Evolutionary conservation across 2,888 invertebrate genomes (phyloP).

Genomic region (Acholoe squamosa): DNA sequence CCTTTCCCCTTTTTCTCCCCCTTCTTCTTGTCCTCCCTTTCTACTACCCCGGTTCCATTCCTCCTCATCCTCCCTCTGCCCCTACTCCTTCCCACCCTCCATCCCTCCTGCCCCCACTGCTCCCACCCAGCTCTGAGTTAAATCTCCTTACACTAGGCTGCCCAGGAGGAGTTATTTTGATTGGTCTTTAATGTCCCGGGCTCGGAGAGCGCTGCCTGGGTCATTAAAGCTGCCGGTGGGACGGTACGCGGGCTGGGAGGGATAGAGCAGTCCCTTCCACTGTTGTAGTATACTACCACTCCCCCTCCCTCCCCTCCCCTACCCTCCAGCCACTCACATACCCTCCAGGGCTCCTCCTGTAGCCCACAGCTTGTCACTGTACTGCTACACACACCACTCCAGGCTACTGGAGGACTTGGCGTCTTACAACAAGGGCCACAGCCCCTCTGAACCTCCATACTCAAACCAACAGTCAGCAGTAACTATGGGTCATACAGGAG

Average conservation of each 20-base stretch:
- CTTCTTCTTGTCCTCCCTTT: background rate
- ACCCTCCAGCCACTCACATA: too few relatives aligned
- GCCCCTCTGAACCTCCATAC: too few relatives aligned
- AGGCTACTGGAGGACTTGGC: too few relatives aligned
- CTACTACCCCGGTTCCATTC: background rate
- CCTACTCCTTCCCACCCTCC: background rate
- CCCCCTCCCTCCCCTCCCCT: too few relatives aligned
- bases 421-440: too few relatives aligned
- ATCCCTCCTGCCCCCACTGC: background rate
- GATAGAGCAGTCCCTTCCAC: background rate
- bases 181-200: background rate
- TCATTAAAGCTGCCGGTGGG: background rate
- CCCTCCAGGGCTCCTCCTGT: too few relatives aligned
- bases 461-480: too few relatives aligned
- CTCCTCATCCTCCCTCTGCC: background rate
- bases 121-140: background rate
- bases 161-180: conserved; percentile 14
- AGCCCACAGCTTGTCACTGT: too few relatives aligned
- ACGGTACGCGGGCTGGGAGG: background rate
- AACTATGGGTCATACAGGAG: too few relatives aligned
- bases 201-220: background rate
- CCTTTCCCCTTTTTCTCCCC: background rate
- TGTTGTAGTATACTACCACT: too few relatives aligned
- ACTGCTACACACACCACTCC: too few relatives aligned
- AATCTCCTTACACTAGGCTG: background rate